Percentiles rank a stretch among this genome's conserved stretches.
Conservation (phyloP, 2,888 invertebrate species). For the Celastrina argiolus region DNA sequence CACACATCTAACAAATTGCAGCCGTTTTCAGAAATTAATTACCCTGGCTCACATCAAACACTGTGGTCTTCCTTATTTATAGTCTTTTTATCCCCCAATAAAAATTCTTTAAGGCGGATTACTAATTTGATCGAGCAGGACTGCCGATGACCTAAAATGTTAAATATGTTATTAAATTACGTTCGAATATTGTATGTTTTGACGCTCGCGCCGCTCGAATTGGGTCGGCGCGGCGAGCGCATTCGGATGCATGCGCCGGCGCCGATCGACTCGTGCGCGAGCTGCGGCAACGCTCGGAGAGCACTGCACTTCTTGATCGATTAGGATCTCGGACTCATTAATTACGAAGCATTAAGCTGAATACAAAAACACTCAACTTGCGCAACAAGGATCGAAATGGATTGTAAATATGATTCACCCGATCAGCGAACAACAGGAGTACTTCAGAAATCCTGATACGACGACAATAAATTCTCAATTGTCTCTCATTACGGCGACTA, state of each 20-base stretch:
- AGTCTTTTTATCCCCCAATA: background rate
- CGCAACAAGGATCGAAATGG: background rate
- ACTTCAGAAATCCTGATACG: background rate
- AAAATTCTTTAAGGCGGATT: background rate
- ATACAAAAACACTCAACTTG: background rate
- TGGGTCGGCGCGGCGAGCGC: conserved; percentile 48
- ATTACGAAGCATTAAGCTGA: conserved; percentile 8
- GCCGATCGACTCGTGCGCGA: conserved; percentile 52
- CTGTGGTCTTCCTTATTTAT: background rate
- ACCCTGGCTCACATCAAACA: background rate
- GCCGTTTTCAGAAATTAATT: background rate
- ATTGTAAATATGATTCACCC: background rate
- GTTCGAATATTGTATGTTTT: conserved; percentile 31
- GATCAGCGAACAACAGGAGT: background rate
- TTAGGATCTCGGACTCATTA: conserved; percentile 21
- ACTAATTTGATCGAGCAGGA: background rate
- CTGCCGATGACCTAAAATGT: background rate
- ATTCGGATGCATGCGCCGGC: conserved; percentile 53
- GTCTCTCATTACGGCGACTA: conserved; percentile 36
- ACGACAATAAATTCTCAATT: conserved; percentile 30
- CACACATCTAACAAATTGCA: background rate
- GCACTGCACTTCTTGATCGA: conserved; percentile 22
- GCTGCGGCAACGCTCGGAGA: conserved; percentile 13
- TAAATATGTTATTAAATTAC: conserved; percentile 15
- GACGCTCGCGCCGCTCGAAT: conserved; percentile 44